These are phyloP conservation scores for Porphyrio hochstetteri DNA, from an alignment of 2,113 vertebrate genomes.

Conservation along the genomic window DNA sequence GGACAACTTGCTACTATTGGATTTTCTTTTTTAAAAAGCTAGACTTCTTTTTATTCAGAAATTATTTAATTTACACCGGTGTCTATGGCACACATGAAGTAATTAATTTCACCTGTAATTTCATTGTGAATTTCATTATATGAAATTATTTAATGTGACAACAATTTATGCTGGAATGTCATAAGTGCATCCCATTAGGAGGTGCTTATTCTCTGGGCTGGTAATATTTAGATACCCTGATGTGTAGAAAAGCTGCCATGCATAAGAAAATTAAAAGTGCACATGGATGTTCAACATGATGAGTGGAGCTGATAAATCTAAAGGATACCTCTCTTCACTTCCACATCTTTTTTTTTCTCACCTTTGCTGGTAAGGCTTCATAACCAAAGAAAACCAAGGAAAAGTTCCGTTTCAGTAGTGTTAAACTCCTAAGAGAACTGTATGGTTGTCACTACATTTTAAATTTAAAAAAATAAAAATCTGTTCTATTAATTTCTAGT, in stretches of 20 bases:
- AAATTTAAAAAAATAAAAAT: background rate
- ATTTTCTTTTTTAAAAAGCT: background rate
- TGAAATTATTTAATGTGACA: constrained; percentile 43
- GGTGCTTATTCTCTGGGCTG: constrained; percentile 1
- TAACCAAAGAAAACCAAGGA: background rate
- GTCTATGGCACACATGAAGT: background rate
- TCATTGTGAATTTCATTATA: constrained; percentile 32
- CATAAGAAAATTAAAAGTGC: background rate
- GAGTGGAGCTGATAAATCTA: background rate
- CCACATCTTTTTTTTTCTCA: background rate
- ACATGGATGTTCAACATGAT: background rate
- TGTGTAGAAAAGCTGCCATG: background rate
- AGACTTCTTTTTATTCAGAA: background rate
- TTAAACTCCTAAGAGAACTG: background rate
- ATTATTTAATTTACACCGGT: background rate
- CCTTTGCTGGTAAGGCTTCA: background rate
- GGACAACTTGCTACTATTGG: background rate
- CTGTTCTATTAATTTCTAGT: background rate
- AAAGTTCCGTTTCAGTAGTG: background rate
- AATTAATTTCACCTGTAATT: constrained; percentile 37
- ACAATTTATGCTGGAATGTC: constrained; percentile 16
- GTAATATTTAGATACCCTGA: background rate
- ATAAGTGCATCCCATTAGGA: constrained; percentile 3
- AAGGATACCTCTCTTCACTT: background rate
- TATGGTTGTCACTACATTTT: background rate